Conservation (phyloP, 2,113 vertebrate species). For the Prionailurus bengalensis region DNA sequence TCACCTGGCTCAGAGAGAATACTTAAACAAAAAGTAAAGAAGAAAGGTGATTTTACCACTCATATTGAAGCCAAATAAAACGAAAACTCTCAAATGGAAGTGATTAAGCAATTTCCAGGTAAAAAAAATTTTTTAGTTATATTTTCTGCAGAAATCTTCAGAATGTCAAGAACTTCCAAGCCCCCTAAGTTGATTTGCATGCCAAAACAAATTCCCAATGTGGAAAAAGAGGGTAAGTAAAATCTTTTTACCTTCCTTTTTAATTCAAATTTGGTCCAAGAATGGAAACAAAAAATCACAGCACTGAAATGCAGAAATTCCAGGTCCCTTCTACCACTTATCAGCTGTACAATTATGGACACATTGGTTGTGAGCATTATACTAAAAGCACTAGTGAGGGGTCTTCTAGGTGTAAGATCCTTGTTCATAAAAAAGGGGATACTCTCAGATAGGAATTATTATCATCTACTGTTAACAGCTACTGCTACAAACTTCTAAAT, state of each 20-base stretch:
- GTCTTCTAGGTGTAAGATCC: not conserved
- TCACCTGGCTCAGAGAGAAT: not conserved
- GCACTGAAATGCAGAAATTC: not conserved
- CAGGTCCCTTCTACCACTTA: not conserved
- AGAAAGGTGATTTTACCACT: not conserved
- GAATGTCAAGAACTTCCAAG: slow-evolving; percentile 38
- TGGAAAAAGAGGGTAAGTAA: not conserved
- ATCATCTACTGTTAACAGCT: not conserved
- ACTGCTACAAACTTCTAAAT: not conserved
- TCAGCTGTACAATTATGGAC: not conserved
- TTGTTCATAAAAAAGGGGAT: not conserved
- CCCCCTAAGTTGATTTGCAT: not conserved
- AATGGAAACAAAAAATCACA: slow-evolving; percentile 25
- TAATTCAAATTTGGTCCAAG: slow-evolving; percentile 57
- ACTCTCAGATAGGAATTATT: not conserved
- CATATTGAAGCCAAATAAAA: slow-evolving; percentile 32
- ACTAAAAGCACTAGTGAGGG: not conserved
- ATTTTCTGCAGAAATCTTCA: slow-evolving; percentile 51
- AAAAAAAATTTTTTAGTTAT: not conserved
- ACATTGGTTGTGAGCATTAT: not conserved
- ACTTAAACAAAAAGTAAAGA: not conserved
- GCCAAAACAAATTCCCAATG: not conserved
- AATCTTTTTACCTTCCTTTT: slow-evolving; percentile 41
- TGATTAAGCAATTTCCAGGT: not conserved
- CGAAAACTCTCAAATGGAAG: not conserved